A percentile compares a stretch with the other conserved stretches of the same genome.
These are phyloP conservation scores for Semaprochilodus insignis DNA, from an alignment of 2,797 vertebrate genomes.

Conservation along the genomic window DNA sequence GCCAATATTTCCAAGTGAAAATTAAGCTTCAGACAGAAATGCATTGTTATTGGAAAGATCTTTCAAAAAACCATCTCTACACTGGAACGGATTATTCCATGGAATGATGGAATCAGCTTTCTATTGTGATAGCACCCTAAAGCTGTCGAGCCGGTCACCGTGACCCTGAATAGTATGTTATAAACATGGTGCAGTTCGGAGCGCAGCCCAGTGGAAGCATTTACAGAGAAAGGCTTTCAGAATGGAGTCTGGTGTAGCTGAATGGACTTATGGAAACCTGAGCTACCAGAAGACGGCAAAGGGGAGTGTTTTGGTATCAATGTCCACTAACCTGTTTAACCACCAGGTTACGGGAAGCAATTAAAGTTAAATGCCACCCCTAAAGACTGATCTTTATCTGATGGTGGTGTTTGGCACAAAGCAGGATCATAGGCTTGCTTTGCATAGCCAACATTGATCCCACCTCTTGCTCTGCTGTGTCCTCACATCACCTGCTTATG, in stretches of 20 bases:
- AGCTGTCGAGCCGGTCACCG: not conserved
- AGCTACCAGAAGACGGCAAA: not conserved
- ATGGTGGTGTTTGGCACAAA: not conserved
- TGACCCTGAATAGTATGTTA: not conserved
- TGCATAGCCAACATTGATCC: not conserved
- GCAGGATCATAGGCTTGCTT: slow-evolving; percentile 4
- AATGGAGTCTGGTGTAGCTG: not conserved
- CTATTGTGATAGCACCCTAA: not conserved
- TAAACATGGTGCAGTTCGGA: not conserved
- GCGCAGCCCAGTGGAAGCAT: not conserved
- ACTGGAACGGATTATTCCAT: not conserved
- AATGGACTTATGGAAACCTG: not conserved
- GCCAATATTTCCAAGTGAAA: not conserved
- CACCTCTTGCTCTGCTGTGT: not conserved
- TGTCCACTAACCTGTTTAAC: slow-evolving; percentile 2
- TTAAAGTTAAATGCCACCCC: not conserved
- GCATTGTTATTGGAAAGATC: not conserved
- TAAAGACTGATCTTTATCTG: not conserved
- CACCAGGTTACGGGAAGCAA: not conserved
- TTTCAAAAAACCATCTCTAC: too few species aligned
- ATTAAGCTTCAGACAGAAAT: not conserved
- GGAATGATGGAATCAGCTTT: not conserved
- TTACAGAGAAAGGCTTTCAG: not conserved
- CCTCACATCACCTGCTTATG: not conserved
- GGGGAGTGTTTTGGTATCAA: not conserved